Evolutionary conservation across 2,888 invertebrate species (phyloP).

Genomic region (Tachina lurida): DNA sequence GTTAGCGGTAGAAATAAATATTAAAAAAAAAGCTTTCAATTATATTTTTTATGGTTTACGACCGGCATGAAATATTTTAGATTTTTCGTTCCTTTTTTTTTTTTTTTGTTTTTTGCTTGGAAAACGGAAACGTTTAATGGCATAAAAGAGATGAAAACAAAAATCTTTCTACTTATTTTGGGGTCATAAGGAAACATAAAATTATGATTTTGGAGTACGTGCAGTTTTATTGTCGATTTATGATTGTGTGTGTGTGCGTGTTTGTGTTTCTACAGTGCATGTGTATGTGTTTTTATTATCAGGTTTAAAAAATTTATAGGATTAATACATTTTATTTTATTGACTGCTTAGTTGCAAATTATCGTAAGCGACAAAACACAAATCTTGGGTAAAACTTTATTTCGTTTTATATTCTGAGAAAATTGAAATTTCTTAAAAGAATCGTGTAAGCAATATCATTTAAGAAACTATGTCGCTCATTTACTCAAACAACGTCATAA

Average conservation of each 20-base stretch:
- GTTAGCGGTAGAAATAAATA: background rate
- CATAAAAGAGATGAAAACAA: background rate
- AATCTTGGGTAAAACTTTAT: too few relatives aligned
- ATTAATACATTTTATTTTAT: too few relatives aligned
- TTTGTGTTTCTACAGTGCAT: too few relatives aligned
- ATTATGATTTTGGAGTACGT: slow-evolving; percentile 15
- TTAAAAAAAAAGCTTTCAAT: slow-evolving; percentile 28
- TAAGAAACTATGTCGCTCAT: too few relatives aligned
- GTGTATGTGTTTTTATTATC: too few relatives aligned
- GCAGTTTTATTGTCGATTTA: background rate
- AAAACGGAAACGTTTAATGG: slow-evolving; percentile 13
- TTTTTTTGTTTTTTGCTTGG: background rate
- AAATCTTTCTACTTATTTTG: background rate
- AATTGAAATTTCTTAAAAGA: too few relatives aligned
- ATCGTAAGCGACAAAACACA: too few relatives aligned
- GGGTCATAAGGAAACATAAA: slow-evolving; percentile 20
- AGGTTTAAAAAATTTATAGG: too few relatives aligned
- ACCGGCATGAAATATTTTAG: slow-evolving; percentile 14
- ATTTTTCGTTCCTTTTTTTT: background rate
- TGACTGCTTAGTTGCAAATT: too few relatives aligned
- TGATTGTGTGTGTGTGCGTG: background rate
- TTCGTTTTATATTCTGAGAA: too few relatives aligned
- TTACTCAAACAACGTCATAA: too few relatives aligned
- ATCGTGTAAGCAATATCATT: too few relatives aligned
- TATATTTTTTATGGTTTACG: slow-evolving; percentile 30